Percentiles rank a stretch among this genome's conserved stretches.
These are phyloP conservation scores for Pristionchus mayeri DNA, from an alignment of 2,888 invertebrate species.

Conservation along the genomic window DNA sequence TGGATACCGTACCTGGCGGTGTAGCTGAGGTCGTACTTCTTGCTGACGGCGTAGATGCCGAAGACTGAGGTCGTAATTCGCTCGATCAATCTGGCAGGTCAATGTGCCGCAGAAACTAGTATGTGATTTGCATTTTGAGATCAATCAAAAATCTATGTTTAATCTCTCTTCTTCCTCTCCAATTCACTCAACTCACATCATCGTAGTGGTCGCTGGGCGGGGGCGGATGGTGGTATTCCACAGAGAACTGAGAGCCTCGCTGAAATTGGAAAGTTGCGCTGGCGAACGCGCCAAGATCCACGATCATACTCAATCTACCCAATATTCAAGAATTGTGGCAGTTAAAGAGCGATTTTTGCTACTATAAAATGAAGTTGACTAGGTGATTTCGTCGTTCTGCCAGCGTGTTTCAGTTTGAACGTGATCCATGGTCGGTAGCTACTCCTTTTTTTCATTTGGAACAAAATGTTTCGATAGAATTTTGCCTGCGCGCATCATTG, in stretches of 20 bases:
- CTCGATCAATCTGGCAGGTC: too few species aligned
- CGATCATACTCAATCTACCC: too few species aligned
- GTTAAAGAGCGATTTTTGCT: too few species aligned
- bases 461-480: too few species aligned
- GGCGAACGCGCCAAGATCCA: neutral
- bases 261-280: neutral
- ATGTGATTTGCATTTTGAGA: neutral
- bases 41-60: conserved; percentile 58
- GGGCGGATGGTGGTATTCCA: conserved; percentile 21
- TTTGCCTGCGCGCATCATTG: too few species aligned
- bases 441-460: too few species aligned
- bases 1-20: conserved; percentile 51
- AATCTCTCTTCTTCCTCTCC: neutral
- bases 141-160: neutral
- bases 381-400: too few species aligned
- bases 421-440: too few species aligned
- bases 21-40: conserved; percentile 57
- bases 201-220: conserved; percentile 39
- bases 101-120: too few species aligned
- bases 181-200: conserved; percentile 45
- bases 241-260: conserved; percentile 41
- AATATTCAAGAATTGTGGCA: too few species aligned
- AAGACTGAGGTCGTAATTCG: conserved; percentile 46
- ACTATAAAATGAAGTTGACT: too few species aligned
- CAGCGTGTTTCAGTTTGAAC: too few species aligned